These are phyloP conservation scores for Buteo buteo DNA, from an alignment of 2,113 vertebrate species.

Conservation along the genomic window DNA sequence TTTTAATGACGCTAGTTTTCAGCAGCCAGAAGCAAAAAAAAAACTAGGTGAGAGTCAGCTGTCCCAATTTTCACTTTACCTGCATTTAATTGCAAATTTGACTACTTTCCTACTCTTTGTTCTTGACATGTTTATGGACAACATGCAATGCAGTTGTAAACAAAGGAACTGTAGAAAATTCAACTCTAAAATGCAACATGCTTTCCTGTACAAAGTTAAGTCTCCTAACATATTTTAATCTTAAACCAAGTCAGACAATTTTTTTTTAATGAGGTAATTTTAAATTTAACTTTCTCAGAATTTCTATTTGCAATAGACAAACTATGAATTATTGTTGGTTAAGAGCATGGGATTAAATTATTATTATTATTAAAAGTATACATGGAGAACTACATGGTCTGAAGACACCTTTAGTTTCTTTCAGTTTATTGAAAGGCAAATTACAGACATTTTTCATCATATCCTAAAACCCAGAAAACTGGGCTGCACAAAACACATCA, in stretches of 20 bases:
- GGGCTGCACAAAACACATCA: neutral
- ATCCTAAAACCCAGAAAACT: neutral
- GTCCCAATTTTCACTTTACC: neutral
- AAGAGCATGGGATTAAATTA: neutral
- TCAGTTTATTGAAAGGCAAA: neutral
- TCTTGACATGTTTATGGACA: neutral
- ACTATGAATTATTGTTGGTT: neutral
- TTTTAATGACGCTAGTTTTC: neutral
- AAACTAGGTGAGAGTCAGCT: neutral
- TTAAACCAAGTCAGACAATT: neutral
- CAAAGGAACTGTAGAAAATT: neutral
- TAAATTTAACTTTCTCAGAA: neutral
- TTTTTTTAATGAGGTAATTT: neutral
- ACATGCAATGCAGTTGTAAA: neutral
- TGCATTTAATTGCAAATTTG: neutral
- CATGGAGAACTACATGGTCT: neutral
- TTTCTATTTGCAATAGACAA: neutral
- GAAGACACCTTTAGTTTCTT: neutral
- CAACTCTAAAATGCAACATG: neutral
- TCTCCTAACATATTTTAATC: neutral
- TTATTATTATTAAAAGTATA: neutral
- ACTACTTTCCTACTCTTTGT: neutral
- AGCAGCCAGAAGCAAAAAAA: neutral
- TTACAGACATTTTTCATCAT: neutral
- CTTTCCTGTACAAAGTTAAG: neutral